Evolutionary conservation across 2,113 vertebrate genomes (phyloP), one percentile per base, ranked within the genome.

Genomic region (Jacana jacana): DNA sequence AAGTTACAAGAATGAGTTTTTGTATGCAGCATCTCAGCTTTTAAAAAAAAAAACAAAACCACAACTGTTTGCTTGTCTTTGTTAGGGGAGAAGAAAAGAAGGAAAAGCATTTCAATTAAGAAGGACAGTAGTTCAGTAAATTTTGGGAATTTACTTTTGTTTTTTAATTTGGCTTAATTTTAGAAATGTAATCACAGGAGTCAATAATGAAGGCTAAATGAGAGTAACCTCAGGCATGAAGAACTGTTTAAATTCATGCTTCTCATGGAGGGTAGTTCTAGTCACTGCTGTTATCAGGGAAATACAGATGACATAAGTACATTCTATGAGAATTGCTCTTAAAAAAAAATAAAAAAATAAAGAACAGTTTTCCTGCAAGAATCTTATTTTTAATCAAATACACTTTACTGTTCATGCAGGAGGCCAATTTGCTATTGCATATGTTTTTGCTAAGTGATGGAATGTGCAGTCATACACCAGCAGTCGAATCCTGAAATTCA

Each of bases 391-490:
- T 86, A 92, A 94, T 68, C 49, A 80, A 93, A 95, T 72, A 54
- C 9, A 73, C n/a, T 92, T 93, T 86, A 69, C 12, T 85, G 35
- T 96, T 95, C 69, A 40, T 66, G 42, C 63, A 94, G 85, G 73
- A 97, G 91, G 57, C 39, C 30, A 93, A 95, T 97, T 95, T 97
- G 73, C 81, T 82, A 70, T 54, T 69, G 83, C 86, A 96, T 96
- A 89, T 89, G 69, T 93, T 97, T 96, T 93, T 95, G 22, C 85
- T 88, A 92, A 92, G 71, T 94, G 82, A 96, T 93, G 75, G 92
- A 93, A 96, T 81, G 57, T 89, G 57, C 37, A 86, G 75, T 97
- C 92, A 91, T 46, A 91, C 89, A 91, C 68, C 40, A 88, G 70
- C 55, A 89, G 73, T 77, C 71, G 40, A 16, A 87, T 33, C 48